phyloP scores from a whole-genome alignment of 2,113 vertebrate genomes.

The Misgurnus mizolepis region DNA sequence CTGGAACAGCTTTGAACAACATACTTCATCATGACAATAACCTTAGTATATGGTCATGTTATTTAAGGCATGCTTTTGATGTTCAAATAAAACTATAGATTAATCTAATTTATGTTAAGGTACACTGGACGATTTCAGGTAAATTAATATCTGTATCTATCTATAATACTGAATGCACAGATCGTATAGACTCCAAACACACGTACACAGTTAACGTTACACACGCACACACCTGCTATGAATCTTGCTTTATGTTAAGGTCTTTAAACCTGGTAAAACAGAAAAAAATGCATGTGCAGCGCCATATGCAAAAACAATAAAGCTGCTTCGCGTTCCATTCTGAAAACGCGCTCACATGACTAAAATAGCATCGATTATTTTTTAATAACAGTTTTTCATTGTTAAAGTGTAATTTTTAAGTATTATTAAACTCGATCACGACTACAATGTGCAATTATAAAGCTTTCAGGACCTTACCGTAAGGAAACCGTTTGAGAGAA shows the following conservation, averaged over 20 bases:
- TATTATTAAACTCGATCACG: not conserved
- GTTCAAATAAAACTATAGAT: too few relatives aligned
- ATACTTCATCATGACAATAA: too few relatives aligned
- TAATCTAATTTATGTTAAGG: too few relatives aligned
- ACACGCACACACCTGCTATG: not conserved
- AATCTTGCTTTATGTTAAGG: not conserved
- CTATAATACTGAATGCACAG: too few relatives aligned
- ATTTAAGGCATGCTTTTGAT: too few relatives aligned
- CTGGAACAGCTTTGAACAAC: too few relatives aligned
- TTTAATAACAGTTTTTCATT: not conserved
- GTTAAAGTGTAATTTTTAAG: not conserved
- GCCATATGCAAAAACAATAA: conserved; percentile 2
- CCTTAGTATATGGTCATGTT: too few relatives aligned
- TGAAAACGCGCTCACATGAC: not conserved
- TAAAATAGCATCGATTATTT: not conserved
- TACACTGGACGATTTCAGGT: too few relatives aligned
- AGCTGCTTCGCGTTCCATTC: not conserved
- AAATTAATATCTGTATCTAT: too few relatives aligned
- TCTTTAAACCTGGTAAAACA: not conserved
- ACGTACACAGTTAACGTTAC: not conserved
- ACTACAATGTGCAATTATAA: conserved; percentile 42
- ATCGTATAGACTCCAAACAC: too few relatives aligned
- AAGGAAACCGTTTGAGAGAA: not conserved
- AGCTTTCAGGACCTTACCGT: conserved; percentile 81
- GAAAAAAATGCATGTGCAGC: not conserved